Percentiles rank a stretch among this genome's conserved stretches.
phyloP scores from a whole-genome alignment of 2,888 invertebrate species.

The Stenodema calcarata region DNA sequence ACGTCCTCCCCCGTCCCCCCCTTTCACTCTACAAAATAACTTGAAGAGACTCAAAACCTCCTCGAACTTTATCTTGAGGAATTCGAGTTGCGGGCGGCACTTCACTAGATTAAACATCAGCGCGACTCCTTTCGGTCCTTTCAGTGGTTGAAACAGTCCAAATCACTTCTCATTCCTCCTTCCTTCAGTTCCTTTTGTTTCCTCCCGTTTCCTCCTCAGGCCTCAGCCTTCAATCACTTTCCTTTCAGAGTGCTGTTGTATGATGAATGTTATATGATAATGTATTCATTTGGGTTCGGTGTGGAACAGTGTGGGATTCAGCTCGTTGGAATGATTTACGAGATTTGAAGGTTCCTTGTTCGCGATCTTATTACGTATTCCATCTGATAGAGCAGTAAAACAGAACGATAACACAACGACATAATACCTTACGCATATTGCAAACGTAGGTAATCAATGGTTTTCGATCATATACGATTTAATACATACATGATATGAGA shows the following conservation, averaged over 20 bases:
- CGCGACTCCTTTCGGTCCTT: neutral
- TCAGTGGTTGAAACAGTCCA: neutral
- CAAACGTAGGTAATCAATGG: no score
- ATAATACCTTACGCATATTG: no score
- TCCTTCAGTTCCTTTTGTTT: conserved; percentile 8
- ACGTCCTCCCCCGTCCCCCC: neutral
- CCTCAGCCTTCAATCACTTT: neutral
- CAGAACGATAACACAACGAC: no score
- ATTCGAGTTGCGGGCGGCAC: conserved; percentile 28
- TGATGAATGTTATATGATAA: neutral
- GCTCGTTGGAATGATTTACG: neutral
- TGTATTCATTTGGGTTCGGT: neutral
- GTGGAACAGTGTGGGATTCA: neutral
- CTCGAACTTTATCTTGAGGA: conserved; percentile 36
- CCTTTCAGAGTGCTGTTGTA: neutral
- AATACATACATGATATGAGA: no score
- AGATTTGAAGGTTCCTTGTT: neutral
- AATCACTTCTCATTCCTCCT: conserved; percentile 30
- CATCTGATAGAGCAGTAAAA: neutral
- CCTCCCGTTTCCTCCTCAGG: neutral
- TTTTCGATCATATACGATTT: no score
- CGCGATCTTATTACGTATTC: neutral
- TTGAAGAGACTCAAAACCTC: conserved; percentile 20
- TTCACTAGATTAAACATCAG: conserved; percentile 34
- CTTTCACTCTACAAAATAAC: neutral